phyloP scores from a whole-genome alignment of 2,113 vertebrate genomes.

The Sinocyclocheilus maitianheensis region DNA sequence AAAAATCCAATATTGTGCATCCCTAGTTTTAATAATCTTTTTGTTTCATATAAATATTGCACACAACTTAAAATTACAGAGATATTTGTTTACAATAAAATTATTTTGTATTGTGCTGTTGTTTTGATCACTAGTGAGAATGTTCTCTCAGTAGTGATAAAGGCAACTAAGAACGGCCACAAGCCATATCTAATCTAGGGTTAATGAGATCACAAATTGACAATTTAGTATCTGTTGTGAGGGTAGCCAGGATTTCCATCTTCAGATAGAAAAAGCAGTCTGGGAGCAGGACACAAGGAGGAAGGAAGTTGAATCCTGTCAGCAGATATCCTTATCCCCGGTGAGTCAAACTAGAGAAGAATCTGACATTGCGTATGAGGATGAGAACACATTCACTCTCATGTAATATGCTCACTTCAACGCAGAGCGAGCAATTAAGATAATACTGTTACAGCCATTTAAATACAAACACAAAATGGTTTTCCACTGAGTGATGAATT shows the following conservation, averaged over 20 bases:
- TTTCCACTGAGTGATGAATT: too few species aligned
- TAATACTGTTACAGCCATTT: not conserved
- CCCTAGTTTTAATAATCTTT: not conserved
- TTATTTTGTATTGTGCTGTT: not conserved
- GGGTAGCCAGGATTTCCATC: not conserved
- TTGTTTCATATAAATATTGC: not conserved
- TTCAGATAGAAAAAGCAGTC: not conserved
- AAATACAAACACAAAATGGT: too few species aligned
- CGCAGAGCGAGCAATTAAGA: not conserved
- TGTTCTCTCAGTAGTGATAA: not conserved
- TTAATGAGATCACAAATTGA: not conserved
- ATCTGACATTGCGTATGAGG: not conserved
- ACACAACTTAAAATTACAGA: not conserved
- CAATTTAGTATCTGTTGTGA: not conserved
- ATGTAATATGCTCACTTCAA: not conserved
- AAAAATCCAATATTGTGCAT: too few species aligned
- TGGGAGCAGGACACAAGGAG: not conserved
- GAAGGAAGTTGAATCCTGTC: not conserved
- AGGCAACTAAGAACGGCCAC: not conserved
- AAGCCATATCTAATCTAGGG: not conserved
- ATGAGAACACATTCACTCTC: not conserved
- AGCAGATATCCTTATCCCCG: not conserved
- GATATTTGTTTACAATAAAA: not conserved
- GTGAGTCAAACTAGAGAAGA: not conserved
- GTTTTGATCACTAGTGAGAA: not conserved